These are phyloP conservation scores for Lucilia sericata DNA, from an alignment of 1,140 invertebrate species.

Conservation along the genomic window DNA sequence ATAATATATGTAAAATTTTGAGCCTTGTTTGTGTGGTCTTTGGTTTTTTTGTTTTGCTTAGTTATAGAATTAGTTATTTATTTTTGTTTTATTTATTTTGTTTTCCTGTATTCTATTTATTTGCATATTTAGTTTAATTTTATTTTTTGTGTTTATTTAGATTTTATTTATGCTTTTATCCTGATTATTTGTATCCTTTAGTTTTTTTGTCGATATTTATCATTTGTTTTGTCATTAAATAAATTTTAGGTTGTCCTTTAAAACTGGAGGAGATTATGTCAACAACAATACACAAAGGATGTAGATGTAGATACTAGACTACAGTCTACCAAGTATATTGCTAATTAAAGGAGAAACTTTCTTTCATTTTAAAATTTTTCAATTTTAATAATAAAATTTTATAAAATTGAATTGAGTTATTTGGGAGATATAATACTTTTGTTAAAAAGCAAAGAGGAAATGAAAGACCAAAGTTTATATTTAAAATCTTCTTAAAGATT, in stretches of 20 bases:
- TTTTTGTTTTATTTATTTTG: slow-evolving; percentile 1
- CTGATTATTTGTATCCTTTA: not conserved
- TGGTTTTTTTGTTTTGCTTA: not conserved
- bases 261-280: not conserved
- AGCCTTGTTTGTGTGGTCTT: too few relatives aligned
- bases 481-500: too few relatives aligned
- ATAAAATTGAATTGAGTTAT: too few relatives aligned
- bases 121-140: not conserved
- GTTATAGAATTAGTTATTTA: not conserved
- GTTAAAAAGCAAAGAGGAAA: too few relatives aligned
- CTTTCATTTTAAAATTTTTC: not conserved
- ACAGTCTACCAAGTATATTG: not conserved
- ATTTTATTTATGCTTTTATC: not conserved
- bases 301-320: too few relatives aligned
- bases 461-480: too few relatives aligned
- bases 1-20: too few relatives aligned
- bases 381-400: too few relatives aligned
- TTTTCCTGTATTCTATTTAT: not conserved
- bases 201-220: too few relatives aligned
- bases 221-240: too few relatives aligned
- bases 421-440: too few relatives aligned
- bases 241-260: too few relatives aligned
- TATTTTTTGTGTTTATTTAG: not conserved
- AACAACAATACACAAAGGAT: not conserved
- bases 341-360: not conserved